Percentiles rank a stretch among this genome's conserved stretches.
phyloP scores from a whole-genome alignment of 2,888 invertebrate species.

The Trachelus iudaicus region DNA sequence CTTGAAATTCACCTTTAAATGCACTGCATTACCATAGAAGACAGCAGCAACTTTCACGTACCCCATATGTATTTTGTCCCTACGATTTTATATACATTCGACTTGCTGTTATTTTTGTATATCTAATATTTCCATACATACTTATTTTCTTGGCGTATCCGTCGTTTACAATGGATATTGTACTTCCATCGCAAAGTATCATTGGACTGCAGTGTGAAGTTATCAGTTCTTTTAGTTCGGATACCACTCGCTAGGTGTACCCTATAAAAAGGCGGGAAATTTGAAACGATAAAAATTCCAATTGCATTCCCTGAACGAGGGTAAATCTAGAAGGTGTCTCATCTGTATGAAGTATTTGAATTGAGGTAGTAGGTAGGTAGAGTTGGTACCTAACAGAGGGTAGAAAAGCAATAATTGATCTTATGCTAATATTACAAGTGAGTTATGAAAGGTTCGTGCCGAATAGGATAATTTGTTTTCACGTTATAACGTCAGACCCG shows the following conservation, averaged over 20 bases:
- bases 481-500: constrained; percentile 33
- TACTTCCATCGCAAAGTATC: background rate
- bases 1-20: background rate
- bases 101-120: background rate
- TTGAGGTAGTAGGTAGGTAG: background rate
- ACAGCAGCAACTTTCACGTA: background rate
- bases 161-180: background rate
- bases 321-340: background rate
- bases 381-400: constrained; percentile 10
- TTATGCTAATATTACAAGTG: constrained; percentile 54
- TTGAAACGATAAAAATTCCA: background rate
- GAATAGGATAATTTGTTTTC: constrained; percentile 55
- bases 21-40: background rate
- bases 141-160: background rate
- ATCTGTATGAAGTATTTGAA: background rate
- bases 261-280: background rate
- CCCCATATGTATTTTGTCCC: background rate
- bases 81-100: background rate
- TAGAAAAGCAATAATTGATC: constrained; percentile 56
- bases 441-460: constrained; percentile 56
- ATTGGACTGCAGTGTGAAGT: background rate
- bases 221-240: background rate
- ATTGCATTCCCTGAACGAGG: background rate
- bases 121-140: background rate
- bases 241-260: background rate